Percentiles rank a stretch among this genome's conserved stretches.
phyloP scores from a whole-genome alignment of 2,797 vertebrate species.

The Parotocinclus haroldoi region DNA sequence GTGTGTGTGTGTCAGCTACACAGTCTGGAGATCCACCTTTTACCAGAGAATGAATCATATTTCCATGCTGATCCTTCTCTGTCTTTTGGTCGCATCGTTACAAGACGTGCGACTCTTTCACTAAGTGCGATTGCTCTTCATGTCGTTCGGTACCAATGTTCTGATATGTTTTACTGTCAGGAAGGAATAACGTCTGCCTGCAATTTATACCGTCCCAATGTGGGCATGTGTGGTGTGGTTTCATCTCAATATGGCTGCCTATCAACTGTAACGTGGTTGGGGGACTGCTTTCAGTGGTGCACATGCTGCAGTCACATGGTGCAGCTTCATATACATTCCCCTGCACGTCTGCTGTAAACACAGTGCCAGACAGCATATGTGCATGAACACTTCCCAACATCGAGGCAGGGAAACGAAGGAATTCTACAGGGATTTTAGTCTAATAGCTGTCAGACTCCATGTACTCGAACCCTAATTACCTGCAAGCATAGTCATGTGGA shows the following conservation, averaged over 20 bases:
- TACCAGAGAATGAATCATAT: no score
- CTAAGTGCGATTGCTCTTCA: not conserved
- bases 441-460: not conserved
- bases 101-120: no score
- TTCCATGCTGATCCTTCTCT: no score
- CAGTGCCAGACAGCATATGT: not conserved
- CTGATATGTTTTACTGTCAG: not conserved
- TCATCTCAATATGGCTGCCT: slow-evolving; percentile 41
- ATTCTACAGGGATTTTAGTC: no score
- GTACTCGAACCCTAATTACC: not conserved
- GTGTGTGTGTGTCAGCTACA: not conserved
- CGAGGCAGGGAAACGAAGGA: no score
- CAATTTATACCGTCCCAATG: not conserved
- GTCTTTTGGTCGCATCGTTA: no score
- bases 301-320: slow-evolving; percentile 47
- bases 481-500: not conserved
- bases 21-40: no score
- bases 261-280: slow-evolving; percentile 26
- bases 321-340: slow-evolving; percentile 45
- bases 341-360: no score
- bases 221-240: not conserved
- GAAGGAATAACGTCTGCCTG: no score
- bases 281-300: slow-evolving; percentile 48
- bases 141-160: not conserved
- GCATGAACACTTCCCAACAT: no score